Percentiles rank a stretch among this genome's conserved stretches.
phyloP scores from a whole-genome alignment of 2,888 invertebrate species.

The Ectemnius continuus region DNA sequence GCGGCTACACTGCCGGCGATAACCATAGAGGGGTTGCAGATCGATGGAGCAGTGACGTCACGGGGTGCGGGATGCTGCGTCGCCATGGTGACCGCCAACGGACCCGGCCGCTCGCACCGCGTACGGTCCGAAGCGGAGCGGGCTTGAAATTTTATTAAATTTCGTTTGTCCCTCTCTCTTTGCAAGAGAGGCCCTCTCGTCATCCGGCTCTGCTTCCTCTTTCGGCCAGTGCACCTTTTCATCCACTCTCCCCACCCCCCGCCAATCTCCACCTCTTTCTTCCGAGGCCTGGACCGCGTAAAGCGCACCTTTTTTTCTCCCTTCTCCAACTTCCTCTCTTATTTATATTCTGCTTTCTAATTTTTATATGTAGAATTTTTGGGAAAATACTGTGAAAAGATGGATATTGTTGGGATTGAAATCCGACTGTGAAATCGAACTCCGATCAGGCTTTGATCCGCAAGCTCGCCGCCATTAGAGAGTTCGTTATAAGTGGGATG shows the following conservation, averaged over 20 bases:
- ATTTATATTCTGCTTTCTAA: no score
- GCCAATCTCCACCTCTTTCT: no score
- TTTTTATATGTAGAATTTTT: no score
- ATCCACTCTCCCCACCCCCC: no score
- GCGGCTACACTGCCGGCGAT: slow-evolving; percentile 60
- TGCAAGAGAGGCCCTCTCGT: slow-evolving; percentile 2
- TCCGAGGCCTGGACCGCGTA: no score
- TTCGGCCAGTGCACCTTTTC: slow-evolving; percentile 19
- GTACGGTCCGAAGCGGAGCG: slow-evolving; percentile 61
- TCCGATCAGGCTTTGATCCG: slow-evolving; percentile 42
- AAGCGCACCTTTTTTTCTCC: no score
- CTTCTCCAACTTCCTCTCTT: no score
- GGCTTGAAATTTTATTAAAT: slow-evolving; percentile 76
- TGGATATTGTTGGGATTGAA: no score
- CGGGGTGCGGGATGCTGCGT: slow-evolving; percentile 77
- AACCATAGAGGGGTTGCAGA: slow-evolving; percentile 70
- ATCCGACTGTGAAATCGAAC: neutral
- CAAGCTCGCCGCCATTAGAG: slow-evolving; percentile 26
- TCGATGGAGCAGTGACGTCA: slow-evolving; percentile 78
- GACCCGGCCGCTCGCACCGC: slow-evolving; percentile 70
- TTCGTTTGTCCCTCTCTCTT: slow-evolving; percentile 59
- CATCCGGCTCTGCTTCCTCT: neutral
- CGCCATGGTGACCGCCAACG: slow-evolving; percentile 78
- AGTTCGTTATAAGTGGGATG: no score
- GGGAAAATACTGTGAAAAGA: no score